Evolutionary conservation across 2,888 invertebrate species (phyloP).

Genomic region (Vanessa cardui): DNA sequence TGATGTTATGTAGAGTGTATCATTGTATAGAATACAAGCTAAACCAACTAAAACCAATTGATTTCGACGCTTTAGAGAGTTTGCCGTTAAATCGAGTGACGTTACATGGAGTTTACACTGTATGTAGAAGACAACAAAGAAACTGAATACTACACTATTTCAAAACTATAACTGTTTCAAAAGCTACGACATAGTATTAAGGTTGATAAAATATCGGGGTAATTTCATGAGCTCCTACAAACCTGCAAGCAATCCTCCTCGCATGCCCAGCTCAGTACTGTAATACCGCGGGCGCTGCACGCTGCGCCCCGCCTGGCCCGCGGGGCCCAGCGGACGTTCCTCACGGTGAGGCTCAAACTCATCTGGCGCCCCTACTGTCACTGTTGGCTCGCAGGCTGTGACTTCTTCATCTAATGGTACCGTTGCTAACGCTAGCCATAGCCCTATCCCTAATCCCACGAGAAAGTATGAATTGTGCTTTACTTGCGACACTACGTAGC

Average conservation of each 20-base stretch:
- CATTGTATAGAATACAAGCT: too few species aligned
- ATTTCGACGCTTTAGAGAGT: too few species aligned
- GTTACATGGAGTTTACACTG: too few species aligned
- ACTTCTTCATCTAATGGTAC: conserved; percentile 72
- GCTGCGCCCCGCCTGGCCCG: conserved; percentile 61
- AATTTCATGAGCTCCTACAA: not conserved
- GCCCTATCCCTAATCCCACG: conserved; percentile 80
- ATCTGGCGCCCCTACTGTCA: conserved; percentile 49
- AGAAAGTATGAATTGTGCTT: conserved; percentile 83
- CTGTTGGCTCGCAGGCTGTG: conserved; percentile 45
- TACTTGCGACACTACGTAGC: conserved; percentile 74
- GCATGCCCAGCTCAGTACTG: conserved; percentile 96
- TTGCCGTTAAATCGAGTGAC: too few species aligned
- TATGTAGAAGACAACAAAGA: too few species aligned
- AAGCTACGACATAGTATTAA: too few species aligned
- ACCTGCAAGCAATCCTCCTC: conserved; percentile 91
- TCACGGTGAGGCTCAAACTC: conserved; percentile 73
- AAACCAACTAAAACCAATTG: too few species aligned
- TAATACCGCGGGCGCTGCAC: conserved; percentile 95
- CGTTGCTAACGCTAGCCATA: conserved; percentile 79
- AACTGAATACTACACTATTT: too few species aligned
- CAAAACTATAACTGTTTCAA: too few species aligned
- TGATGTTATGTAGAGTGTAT: too few species aligned
- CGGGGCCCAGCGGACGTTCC: conserved; percentile 55
- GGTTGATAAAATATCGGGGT: too few species aligned